A percentile compares a stretch with the other conserved stretches of the same genome.
Conservation (phyloP, 2,888 invertebrate genomes). For the Villa cingulata region DNA sequence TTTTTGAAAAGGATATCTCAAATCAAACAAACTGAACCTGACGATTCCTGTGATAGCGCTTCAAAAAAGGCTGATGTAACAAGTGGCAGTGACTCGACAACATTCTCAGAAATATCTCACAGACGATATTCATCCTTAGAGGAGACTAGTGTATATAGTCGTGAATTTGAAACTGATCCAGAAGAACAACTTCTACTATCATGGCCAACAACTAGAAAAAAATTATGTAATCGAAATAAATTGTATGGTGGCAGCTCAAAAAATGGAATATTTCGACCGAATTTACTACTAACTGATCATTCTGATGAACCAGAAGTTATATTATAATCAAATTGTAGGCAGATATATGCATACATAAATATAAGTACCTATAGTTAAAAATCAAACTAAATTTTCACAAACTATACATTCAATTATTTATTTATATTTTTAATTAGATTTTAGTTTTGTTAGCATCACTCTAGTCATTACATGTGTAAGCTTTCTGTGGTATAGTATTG, state of each 20-base stretch:
- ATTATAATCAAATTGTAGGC: conserved; percentile 5
- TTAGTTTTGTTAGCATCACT: too few relatives aligned
- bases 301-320: conserved; percentile 14
- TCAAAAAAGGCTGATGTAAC: conserved; percentile 13
- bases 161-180: conserved; percentile 23
- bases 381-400: too few relatives aligned
- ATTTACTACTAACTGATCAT: conserved; percentile 13
- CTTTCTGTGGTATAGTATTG: too few relatives aligned
- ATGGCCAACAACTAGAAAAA: conserved; percentile 38
- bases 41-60: conserved; percentile 16
- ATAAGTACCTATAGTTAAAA: too few relatives aligned
- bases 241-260: conserved; percentile 5
- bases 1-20: not conserved
- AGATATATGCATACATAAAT: too few relatives aligned
- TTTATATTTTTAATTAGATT: too few relatives aligned
- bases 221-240: conserved; percentile 14
- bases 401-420: too few relatives aligned
- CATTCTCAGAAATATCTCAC: conserved; percentile 29
- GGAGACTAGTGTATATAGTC: conserved; percentile 21
- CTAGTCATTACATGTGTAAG: too few relatives aligned
- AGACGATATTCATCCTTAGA: conserved; percentile 35
- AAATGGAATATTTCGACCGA: conserved; percentile 9
- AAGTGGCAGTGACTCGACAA: conserved; percentile 39
- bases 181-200: conserved; percentile 43
- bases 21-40: not conserved